Base-by-base conservation (phyloP, 2,113 vertebrate genomes). In the Lethenteron reissneri region DNA sequence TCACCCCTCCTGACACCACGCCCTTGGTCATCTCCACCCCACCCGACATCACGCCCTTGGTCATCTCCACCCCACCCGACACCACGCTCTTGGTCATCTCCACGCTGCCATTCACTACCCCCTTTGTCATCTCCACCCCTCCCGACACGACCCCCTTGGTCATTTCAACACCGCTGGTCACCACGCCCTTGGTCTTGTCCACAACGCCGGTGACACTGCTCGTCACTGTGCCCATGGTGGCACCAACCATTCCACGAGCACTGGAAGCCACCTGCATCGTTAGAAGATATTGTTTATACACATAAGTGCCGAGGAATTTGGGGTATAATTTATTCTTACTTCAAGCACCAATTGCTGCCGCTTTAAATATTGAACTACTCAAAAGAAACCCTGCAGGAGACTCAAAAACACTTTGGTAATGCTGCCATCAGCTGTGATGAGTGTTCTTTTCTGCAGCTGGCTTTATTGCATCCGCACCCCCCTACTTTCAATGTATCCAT, bases 41-140 rank as follows among this genome's bases (percentile, higher is more conserved):
- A 56, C 82, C 86, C 58, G 78, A 79, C 78, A 92, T 81, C 10
- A 81, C 76, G 0, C 82, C 81, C 56, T 79, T 84, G 59, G 89
- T 90, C 81, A 80, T 78, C 78, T 87, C 86, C 58, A 92, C 79
- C 1, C 88, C 79, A 56, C 82, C 88, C 77, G 85, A 85, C 73
- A 88, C 76, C 0, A 79, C 83, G 10, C 78, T 85, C 9, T 75
- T 74, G 73, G 80, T 76, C 74, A 78, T 71, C 2, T 80, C 81
- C 58, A 82, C 41, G 5, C 41, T 41, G 41, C 41, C 3, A 5
- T 41, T 41, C 41, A 72, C 0, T 77, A 80, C 13, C 76, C 78
- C 0, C 76, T 78, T 41, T 41, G 41, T 41, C 41, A 41, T 41
- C 6, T 41, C 41, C 41, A 41, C 41, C 41, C 41, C 41, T 41